Evolutionary conservation across 2,797 vertebrate species (phyloP).

Genomic region (Notoglanidium macrostoma): DNA sequence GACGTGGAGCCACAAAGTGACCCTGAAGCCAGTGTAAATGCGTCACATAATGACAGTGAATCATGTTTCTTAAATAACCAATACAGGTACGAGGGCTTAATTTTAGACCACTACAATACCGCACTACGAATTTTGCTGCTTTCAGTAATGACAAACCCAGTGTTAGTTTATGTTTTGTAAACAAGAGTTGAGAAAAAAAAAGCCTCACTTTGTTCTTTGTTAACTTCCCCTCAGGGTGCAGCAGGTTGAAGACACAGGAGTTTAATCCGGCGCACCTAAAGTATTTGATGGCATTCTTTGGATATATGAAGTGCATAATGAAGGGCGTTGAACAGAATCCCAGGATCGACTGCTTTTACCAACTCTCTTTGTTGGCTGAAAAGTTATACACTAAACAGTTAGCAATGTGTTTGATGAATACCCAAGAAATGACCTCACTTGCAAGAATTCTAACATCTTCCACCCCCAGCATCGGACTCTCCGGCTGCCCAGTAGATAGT

Average conservation of each 20-base stretch:
- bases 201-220: constrained; percentile 32
- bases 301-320: constrained; percentile 40
- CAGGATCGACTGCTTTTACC: constrained; percentile 12
- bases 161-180: constrained; percentile 46
- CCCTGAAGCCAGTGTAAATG: constrained; percentile 4
- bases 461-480: constrained; percentile 12
- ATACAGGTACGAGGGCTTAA: constrained; percentile 29
- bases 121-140: background rate
- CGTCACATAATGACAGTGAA: constrained; percentile 27
- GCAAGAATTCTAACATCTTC: constrained; percentile 23
- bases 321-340: constrained; percentile 33
- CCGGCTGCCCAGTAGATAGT: constrained; percentile 21
- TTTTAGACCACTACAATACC: background rate
- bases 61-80: constrained; percentile 11
- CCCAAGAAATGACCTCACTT: constrained; percentile 29
- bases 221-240: constrained; percentile 46
- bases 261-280: constrained; percentile 46
- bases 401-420: constrained; percentile 27
- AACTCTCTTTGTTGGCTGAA: background rate
- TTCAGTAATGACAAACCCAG: constrained; percentile 35
- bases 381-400: constrained; percentile 13
- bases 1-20: constrained; percentile 17
- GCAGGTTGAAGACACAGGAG: constrained; percentile 52
- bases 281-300: constrained; percentile 26
- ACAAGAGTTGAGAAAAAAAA: constrained; percentile 45